A percentile compares a stretch with the other conserved stretches of the same genome.
Conservation (phyloP, 1,140 invertebrate genomes). For the Hormaphis cornu region DNA sequence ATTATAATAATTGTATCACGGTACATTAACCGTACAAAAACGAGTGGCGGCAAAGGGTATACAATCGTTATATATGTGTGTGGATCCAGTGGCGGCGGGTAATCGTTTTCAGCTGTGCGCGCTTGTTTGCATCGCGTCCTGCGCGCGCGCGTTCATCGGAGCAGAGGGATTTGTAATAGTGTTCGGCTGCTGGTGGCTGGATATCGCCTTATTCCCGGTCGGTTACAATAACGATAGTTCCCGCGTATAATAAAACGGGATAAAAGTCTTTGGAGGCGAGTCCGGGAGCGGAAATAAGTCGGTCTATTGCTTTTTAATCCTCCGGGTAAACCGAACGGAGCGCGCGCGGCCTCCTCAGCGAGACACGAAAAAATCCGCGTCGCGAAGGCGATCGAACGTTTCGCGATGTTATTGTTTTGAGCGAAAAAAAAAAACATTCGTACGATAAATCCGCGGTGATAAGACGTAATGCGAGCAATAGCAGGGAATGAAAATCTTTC, state of each 20-base stretch:
- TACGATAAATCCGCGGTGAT: too few species aligned
- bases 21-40: slow-evolving; percentile 17
- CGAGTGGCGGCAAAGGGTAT: too few species aligned
- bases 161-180: too few species aligned
- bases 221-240: too few species aligned
- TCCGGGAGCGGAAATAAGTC: neutral
- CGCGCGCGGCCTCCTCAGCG: neutral
- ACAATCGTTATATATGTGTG: too few species aligned
- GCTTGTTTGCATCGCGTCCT: slow-evolving; percentile 12
- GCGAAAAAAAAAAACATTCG: neutral
- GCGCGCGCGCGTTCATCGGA: too few species aligned
- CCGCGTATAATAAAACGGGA: slow-evolving; percentile 29
- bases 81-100: too few species aligned
- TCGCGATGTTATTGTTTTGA: neutral
- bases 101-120: slow-evolving; percentile 14
- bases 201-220: slow-evolving; percentile 31
- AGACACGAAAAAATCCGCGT: slow-evolving; percentile 4
- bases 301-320: slow-evolving; percentile 30
- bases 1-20: slow-evolving; percentile 12
- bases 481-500: too few species aligned
- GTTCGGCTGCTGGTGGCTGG: neutral
- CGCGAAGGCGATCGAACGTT: neutral
- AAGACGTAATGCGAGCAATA: too few species aligned
- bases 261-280: slow-evolving; percentile 28
- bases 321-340: slow-evolving; percentile 19